Conservation (phyloP, 2,113 vertebrate species). For the Pipra filicauda region DNA sequence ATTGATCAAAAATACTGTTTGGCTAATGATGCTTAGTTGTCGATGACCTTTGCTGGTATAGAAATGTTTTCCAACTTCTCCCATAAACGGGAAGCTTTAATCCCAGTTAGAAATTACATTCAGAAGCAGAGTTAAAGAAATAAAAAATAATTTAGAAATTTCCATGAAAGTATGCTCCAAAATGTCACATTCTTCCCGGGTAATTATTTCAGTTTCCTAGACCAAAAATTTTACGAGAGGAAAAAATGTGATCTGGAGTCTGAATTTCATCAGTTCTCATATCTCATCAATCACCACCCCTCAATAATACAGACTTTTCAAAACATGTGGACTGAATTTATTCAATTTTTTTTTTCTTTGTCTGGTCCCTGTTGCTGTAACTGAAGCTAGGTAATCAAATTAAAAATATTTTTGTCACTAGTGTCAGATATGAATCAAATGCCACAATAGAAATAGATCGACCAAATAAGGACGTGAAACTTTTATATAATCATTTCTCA, state of each 20-base stretch:
- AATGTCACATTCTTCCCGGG: not conserved
- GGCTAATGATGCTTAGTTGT: not conserved
- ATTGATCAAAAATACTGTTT: not conserved
- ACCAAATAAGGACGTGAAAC: not conserved
- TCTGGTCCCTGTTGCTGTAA: not conserved
- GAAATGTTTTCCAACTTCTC: not conserved
- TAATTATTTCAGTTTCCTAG: not conserved
- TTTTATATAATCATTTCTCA: not conserved
- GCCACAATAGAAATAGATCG: constrained; percentile 12
- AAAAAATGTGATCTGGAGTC: not conserved
- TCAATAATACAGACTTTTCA: not conserved
- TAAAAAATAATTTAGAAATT: not conserved
- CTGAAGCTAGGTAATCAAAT: not conserved
- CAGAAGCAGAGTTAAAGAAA: not conserved
- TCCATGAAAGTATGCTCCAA: not conserved
- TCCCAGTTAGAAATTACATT: not conserved
- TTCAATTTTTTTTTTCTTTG: not conserved
- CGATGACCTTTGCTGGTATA: not conserved
- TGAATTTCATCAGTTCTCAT: not conserved
- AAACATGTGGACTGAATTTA: not conserved
- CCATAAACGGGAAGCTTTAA: not conserved
- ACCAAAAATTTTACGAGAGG: not conserved
- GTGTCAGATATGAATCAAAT: constrained; percentile 20
- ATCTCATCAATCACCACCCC: not conserved
- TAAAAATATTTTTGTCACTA: not conserved